These are phyloP conservation scores for Cuculus canorus DNA, from an alignment of 2,797 vertebrate genomes.

Conservation along the genomic window DNA sequence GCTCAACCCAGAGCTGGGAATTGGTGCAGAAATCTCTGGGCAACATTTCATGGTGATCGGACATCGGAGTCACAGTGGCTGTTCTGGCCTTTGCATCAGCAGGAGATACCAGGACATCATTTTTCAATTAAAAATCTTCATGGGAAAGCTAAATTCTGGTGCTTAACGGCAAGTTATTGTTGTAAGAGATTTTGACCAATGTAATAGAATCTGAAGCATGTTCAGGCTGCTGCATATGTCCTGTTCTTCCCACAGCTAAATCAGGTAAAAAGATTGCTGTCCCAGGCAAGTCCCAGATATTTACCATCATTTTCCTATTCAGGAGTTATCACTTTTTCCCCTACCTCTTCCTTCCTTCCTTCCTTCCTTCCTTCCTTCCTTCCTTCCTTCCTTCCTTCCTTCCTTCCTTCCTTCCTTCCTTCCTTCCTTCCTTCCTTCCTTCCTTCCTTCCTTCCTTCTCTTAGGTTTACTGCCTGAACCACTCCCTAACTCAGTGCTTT, in stretches of 20 bases:
- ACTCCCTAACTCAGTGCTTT: background rate
- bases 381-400: no score
- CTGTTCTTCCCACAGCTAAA: background rate
- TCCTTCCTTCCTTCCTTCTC: no score
- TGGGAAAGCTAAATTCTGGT: background rate
- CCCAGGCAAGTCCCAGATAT: background rate
- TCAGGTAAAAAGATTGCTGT: background rate
- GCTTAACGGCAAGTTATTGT: background rate
- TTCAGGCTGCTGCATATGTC: fast-evolving
- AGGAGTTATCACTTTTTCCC: background rate
- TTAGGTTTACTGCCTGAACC: background rate
- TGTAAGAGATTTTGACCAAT: background rate
- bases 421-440: no score
- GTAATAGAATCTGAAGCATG: background rate
- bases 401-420: no score
- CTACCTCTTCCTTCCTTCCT: background rate
- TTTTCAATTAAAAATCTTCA: background rate
- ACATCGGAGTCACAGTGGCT: background rate
- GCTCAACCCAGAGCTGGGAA: background rate
- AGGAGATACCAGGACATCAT: background rate
- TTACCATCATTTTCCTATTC: background rate
- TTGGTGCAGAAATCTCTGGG: background rate
- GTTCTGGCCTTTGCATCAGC: background rate
- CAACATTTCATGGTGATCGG: background rate
- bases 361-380: no score